Evolutionary conservation across 2,113 vertebrate genomes (phyloP).

Genomic region (Osmerus mordax): DNA sequence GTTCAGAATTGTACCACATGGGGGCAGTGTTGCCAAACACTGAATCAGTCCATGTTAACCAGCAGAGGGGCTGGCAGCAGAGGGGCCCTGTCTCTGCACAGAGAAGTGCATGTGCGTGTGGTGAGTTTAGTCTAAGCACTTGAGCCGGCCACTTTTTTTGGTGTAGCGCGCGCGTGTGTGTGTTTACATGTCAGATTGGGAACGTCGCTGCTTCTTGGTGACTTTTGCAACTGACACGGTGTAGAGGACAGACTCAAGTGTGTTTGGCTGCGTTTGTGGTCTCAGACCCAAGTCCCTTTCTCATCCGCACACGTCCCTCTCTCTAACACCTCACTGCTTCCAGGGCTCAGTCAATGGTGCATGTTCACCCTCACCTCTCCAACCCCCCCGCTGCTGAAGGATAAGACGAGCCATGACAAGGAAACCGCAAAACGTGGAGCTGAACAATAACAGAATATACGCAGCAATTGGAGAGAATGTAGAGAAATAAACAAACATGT

Average conservation of each 20-base stretch:
- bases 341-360: neutral
- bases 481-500: conserved; percentile 22
- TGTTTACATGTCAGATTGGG: conserved; percentile 20
- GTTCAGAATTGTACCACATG: conserved; percentile 46
- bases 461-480: no score
- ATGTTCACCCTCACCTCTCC: neutral
- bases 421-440: no score
- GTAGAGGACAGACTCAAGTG: no score
- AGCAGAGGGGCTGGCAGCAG: conserved; percentile 11
- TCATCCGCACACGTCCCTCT: neutral
- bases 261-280: neutral
- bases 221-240: neutral
- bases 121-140: no score
- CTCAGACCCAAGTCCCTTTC: neutral
- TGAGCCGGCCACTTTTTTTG: neutral
- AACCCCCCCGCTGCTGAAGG: no score
- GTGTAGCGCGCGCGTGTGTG: conserved; percentile 7
- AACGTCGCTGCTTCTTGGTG: neutral
- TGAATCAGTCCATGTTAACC: conserved; percentile 14
- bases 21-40: conserved; percentile 66
- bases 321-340: neutral
- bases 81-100: neutral
- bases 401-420: no score
- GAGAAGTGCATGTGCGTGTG: conserved; percentile 5
- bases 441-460: no score